These are phyloP conservation scores for Puntigrus tetrazona DNA, from an alignment of 2,113 vertebrate species.

Conservation along the genomic window DNA sequence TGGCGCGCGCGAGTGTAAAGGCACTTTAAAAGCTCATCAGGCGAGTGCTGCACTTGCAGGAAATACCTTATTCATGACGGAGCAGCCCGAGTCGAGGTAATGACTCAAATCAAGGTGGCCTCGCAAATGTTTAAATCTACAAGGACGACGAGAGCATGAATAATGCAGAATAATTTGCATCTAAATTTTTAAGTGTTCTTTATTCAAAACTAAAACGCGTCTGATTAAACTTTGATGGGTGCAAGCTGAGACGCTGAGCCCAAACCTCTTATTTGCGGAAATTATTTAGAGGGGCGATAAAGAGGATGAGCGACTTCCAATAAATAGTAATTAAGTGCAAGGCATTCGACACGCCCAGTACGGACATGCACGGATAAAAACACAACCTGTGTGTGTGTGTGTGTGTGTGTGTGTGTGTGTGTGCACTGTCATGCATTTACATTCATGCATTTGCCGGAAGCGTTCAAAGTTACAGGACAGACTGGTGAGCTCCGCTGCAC, in stretches of 20 bases:
- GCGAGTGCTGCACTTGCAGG: constrained; percentile 93
- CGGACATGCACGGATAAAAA: not conserved
- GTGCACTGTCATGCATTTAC: not conserved
- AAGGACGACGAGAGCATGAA: constrained; percentile 97
- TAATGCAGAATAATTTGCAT: constrained; percentile 99
- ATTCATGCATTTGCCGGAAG: not conserved
- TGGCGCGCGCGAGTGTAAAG: constrained; percentile 94
- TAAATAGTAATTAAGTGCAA: constrained; percentile 73
- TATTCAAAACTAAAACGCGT: constrained; percentile 84
- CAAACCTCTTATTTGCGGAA: constrained; percentile 87
- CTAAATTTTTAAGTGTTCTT: constrained; percentile 99
- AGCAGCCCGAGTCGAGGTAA: constrained; percentile 94
- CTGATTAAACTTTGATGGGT: constrained; percentile 99
- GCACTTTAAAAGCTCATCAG: constrained; percentile 99
- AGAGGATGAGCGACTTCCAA: constrained; percentile 70
- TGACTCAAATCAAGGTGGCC: constrained; percentile 99
- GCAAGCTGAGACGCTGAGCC: constrained; percentile 85
- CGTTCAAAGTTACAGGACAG: not conserved
- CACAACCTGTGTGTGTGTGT: constrained; percentile 28
- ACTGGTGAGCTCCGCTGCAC: not conserved
- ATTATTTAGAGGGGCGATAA: constrained; percentile 90
- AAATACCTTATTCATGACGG: constrained; percentile 99
- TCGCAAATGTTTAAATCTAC: constrained; percentile 99
- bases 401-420: not conserved
- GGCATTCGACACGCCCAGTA: constrained; percentile 18